These are phyloP conservation scores for Ormyrus labotus DNA, from an alignment of 2,888 invertebrate species.

Conservation along the genomic window DNA sequence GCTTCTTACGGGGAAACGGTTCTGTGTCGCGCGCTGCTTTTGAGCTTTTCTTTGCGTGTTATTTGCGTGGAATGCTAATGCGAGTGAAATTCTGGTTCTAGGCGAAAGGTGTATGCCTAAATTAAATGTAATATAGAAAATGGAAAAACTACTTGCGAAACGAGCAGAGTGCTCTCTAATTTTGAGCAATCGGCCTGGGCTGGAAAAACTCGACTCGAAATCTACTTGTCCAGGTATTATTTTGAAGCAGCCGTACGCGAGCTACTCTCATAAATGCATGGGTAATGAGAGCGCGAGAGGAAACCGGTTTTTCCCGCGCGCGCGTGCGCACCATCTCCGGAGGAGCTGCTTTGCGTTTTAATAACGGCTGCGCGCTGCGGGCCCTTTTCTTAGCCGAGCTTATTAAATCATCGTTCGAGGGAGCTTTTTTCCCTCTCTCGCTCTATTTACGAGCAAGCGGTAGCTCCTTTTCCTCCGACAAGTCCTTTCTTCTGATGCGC, in stretches of 20 bases:
- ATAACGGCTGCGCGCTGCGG: slow-evolving; percentile 62
- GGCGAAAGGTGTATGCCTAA: no score
- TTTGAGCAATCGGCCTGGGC: no score
- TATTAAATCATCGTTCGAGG: slow-evolving; percentile 53
- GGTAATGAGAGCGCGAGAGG: slow-evolving; percentile 55
- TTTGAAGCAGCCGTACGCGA: slow-evolving; percentile 51
- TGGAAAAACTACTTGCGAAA: no score
- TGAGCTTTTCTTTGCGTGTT: no score
- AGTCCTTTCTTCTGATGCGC: background rate
- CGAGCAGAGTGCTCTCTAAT: no score
- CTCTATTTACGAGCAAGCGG: slow-evolving; percentile 27
- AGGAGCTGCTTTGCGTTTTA: slow-evolving; percentile 69
- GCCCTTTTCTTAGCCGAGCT: slow-evolving; percentile 14
- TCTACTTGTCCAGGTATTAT: slow-evolving; percentile 49
- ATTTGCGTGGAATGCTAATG: no score
- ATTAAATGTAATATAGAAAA: no score
- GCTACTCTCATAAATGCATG: slow-evolving; percentile 19
- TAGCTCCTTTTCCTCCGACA: background rate
- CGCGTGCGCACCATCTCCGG: slow-evolving; percentile 49
- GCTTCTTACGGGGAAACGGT: no score
- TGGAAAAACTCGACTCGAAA: no score
- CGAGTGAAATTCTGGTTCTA: no score
- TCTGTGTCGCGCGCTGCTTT: no score
- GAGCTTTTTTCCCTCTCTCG: slow-evolving; percentile 26
- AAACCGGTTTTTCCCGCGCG: slow-evolving; percentile 41